These are phyloP conservation scores for Halichoeres trimaculatus DNA, from an alignment of 2,113 vertebrate genomes.

Conservation along the genomic window DNA sequence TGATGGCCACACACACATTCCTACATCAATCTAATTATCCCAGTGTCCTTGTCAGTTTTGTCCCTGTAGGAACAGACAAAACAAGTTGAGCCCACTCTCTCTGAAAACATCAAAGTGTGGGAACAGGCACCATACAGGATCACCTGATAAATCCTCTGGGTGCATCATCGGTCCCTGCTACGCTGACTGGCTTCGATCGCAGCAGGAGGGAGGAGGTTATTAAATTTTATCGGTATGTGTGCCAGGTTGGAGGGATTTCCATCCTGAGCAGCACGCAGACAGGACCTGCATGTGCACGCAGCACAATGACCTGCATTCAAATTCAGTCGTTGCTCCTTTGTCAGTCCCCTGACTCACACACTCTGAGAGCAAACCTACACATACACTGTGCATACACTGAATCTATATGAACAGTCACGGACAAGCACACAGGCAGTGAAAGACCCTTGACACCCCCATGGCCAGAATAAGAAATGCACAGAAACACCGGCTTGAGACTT, in stretches of 20 bases:
- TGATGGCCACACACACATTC: constrained; percentile 53
- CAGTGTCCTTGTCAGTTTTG: constrained; percentile 54
- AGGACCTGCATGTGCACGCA: constrained; percentile 31
- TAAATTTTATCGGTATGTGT: constrained; percentile 37
- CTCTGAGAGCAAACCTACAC: neutral
- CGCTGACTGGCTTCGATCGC: constrained; percentile 9
- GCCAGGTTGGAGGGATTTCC: constrained; percentile 38
- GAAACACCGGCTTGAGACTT: neutral
- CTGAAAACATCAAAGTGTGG: constrained; percentile 35
- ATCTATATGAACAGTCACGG: constrained; percentile 19
- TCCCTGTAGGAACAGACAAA: constrained; percentile 39
- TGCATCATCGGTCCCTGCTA: neutral
- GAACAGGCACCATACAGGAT: constrained; percentile 13
- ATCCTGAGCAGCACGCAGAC: constrained; percentile 29
- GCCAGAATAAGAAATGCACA: neutral
- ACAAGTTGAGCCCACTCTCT: constrained; percentile 21
- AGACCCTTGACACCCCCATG: neutral
- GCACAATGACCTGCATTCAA: constrained; percentile 42
- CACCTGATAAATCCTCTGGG: constrained; percentile 16
- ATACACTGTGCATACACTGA: constrained; percentile 13
- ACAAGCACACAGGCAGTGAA: neutral
- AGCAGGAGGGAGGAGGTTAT: constrained; percentile 22
- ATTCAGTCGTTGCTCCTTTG: constrained; percentile 29
- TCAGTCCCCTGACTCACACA: constrained; percentile 23
- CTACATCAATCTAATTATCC: constrained; percentile 69